phyloP scores from a whole-genome alignment of 2,113 vertebrate genomes.

The Sceloporus undulatus region DNA sequence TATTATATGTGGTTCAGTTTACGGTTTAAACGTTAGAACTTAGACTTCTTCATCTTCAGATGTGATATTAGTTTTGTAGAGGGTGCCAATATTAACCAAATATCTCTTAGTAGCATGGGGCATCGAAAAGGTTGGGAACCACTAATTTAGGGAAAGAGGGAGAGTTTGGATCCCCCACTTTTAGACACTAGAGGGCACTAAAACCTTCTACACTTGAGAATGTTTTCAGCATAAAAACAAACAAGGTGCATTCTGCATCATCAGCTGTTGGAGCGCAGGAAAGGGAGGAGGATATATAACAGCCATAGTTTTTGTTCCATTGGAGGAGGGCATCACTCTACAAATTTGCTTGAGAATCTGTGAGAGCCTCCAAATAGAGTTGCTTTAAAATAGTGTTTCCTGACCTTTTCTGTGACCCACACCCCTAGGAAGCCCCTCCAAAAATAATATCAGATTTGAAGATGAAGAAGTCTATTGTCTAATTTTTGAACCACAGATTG shows the following conservation, averaged over 20 bases:
- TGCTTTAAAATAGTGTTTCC: not conserved
- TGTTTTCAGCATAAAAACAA: not conserved
- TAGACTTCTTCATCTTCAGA: no score
- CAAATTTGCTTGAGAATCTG: not conserved
- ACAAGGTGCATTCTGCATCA: not conserved
- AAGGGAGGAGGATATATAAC: not conserved
- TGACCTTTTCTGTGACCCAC: no score
- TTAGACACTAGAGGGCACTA: constrained; percentile 23
- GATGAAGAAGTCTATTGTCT: no score
- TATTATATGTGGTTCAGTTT: no score
- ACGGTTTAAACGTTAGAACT: no score
- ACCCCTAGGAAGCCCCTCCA: no score
- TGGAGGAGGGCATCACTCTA: not conserved
- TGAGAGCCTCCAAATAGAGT: not conserved
- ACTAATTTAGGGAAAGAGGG: not conserved
- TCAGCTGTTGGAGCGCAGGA: not conserved
- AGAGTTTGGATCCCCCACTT: not conserved
- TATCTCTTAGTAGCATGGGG: no score
- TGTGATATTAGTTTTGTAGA: no score
- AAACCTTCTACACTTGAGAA: not conserved
- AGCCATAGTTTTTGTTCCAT: not conserved
- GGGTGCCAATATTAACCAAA: no score
- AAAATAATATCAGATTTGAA: no score
- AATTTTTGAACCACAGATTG: no score
- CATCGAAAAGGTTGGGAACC: no score